phyloP scores from a whole-genome alignment of 2,888 invertebrate genomes.

The Drosophila barbarae region DNA sequence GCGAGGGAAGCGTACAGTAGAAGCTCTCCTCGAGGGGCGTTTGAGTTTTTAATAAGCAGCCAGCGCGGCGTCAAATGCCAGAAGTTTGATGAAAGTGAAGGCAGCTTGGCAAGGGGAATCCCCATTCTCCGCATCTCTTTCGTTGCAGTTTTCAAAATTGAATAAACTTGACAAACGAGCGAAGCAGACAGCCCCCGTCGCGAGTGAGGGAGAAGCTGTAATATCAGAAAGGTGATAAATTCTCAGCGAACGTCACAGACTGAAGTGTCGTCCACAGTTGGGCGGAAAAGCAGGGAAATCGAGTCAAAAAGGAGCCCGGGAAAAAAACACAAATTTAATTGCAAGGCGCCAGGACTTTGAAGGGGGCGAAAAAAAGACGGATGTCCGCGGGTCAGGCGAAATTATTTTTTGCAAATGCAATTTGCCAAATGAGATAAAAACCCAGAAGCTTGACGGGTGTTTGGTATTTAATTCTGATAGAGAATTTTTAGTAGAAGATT shows the following conservation, averaged over 20 bases:
- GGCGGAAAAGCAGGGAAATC: conserved; percentile 25
- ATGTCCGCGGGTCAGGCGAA: conserved; percentile 20
- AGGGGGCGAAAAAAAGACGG: not conserved
- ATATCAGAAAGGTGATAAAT: conserved; percentile 65
- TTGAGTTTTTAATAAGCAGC: conserved; percentile 59
- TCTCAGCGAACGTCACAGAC: conserved; percentile 38
- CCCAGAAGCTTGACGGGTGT: conserved; percentile 3
- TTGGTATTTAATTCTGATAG: not conserved
- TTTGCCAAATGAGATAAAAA: conserved; percentile 48
- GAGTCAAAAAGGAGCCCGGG: conserved; percentile 5
- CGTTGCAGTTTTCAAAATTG: conserved; percentile 50
- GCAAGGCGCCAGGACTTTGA: conserved; percentile 9
- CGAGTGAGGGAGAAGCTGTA: not conserved
- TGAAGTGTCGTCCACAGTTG: conserved; percentile 59
- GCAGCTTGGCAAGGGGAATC: conserved; percentile 18
- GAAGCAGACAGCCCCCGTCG: conserved; percentile 8
- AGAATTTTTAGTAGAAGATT: no score
- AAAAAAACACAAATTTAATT: conserved; percentile 43
- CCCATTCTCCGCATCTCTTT: not conserved
- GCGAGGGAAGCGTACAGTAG: not conserved
- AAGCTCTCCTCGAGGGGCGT: conserved; percentile 30
- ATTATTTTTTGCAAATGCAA: conserved; percentile 32
- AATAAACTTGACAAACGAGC: conserved; percentile 53
- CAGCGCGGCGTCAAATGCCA: conserved; percentile 47
- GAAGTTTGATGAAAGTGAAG: conserved; percentile 64